Evolutionary conservation across 2,888 invertebrate genomes (phyloP).

Genomic region (Lamellibrachia columna): DNA sequence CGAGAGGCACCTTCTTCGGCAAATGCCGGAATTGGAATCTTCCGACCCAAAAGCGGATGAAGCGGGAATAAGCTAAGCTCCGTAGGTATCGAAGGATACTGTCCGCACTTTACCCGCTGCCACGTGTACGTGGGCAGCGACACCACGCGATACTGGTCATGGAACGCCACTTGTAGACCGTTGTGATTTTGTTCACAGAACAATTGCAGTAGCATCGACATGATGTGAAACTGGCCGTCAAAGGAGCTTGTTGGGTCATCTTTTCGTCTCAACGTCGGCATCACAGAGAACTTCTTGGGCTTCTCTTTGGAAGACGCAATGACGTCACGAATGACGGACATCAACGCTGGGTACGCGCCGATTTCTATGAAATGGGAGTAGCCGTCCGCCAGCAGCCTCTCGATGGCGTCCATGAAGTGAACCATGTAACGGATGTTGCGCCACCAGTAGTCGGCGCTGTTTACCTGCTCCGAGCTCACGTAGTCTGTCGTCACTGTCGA

Average conservation of each 20-base stretch:
- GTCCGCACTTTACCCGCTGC: not conserved
- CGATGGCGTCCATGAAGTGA: not conserved
- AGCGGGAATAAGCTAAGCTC: not conserved
- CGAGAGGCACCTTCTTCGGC: not conserved
- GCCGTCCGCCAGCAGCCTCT: not conserved
- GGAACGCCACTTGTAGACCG: not conserved
- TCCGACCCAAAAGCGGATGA: not conserved
- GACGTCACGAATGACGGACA: not conserved
- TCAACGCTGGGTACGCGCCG: not conserved
- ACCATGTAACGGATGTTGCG: not conserved
- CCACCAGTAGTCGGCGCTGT: conserved; percentile 12
- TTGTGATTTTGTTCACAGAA: not conserved
- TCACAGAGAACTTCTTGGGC: not conserved
- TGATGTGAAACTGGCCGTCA: not conserved
- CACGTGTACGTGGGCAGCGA: not conserved
- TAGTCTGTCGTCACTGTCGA: not conserved
- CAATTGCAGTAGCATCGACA: conserved; percentile 2
- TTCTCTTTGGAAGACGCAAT: not conserved
- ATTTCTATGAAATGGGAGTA: not conserved
- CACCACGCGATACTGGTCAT: not conserved
- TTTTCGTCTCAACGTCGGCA: conserved; percentile 6
- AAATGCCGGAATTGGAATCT: not conserved
- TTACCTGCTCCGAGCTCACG: not conserved
- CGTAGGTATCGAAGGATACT: not conserved
- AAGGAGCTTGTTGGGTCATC: not conserved